Conservation (phyloP, 2,113 vertebrate species). For the Vimba vimba region DNA sequence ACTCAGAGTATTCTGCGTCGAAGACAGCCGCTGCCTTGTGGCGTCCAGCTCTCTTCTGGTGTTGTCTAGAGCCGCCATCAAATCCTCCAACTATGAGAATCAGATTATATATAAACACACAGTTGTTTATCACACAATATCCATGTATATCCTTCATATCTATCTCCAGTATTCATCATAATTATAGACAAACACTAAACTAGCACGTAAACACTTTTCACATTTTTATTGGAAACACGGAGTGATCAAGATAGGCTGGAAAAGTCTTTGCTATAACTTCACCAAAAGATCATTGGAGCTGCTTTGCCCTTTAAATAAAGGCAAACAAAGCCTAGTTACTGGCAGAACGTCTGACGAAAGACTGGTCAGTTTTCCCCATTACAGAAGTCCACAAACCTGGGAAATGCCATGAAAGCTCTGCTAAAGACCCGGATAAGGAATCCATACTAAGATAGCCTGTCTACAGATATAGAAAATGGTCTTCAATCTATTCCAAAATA, state of each 20-base stretch:
- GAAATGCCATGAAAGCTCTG: background rate
- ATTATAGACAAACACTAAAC: background rate
- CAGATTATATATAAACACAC: background rate
- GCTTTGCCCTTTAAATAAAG: background rate
- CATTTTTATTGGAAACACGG: background rate
- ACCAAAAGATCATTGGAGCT: background rate
- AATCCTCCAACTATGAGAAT: conserved; percentile 86
- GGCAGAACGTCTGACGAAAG: background rate
- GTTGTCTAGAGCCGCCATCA: conserved; percentile 91
- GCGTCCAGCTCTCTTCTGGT: conserved; percentile 92
- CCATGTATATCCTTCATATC: background rate
- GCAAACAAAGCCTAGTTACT: background rate
- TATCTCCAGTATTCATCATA: background rate
- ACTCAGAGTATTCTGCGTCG: conserved; percentile 90
- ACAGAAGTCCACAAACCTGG: background rate
- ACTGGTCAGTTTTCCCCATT: background rate
- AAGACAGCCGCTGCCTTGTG: conserved; percentile 89
- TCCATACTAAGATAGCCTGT: no score
- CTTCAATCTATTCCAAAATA: no score
- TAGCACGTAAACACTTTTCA: background rate
- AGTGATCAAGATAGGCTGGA: background rate
- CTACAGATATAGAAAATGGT: no score
- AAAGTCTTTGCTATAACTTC: background rate
- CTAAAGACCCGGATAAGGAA: no score
- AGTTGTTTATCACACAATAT: background rate